phyloP scores from a whole-genome alignment of 2,113 vertebrate genomes.

The Gulo gulo region DNA sequence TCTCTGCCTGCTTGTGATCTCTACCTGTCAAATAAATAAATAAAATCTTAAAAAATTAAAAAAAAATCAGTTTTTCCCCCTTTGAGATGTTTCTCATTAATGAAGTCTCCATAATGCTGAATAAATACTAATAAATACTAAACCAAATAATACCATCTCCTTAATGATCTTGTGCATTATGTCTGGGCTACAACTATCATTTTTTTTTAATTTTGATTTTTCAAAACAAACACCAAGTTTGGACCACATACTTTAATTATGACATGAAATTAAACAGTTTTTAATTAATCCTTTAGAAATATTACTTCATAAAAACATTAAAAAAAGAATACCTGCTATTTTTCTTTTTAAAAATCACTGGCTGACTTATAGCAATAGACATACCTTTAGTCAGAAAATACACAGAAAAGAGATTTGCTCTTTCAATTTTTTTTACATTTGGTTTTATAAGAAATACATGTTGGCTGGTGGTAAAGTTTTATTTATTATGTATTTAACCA shows the following conservation, averaged over 20 bases:
- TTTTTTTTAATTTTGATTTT: neutral
- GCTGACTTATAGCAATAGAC: neutral
- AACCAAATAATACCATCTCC: neutral
- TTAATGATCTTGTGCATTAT: neutral
- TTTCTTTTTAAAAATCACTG: neutral
- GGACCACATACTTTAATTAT: neutral
- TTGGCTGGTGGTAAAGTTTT: neutral
- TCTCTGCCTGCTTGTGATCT: too few species aligned
- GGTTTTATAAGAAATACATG: neutral
- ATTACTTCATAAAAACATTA: neutral
- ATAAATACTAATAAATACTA: neutral
- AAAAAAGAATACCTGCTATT: neutral
- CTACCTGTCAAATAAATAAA: too few species aligned
- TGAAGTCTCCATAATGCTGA: neutral
- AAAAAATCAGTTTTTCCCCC: neutral
- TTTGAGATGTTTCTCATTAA: neutral
- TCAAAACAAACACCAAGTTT: neutral
- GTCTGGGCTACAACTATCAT: neutral
- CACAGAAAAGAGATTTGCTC: neutral
- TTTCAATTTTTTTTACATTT: neutral
- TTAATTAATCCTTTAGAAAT: neutral
- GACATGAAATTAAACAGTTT: neutral
- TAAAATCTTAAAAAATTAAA: too few species aligned
- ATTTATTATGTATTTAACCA: constrained; percentile 18
- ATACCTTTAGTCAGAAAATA: neutral